Percentiles rank a stretch among this genome's conserved stretches.
These are phyloP conservation scores for Lepisosteus oculatus DNA, from an alignment of 2,113 vertebrate species.

Conservation along the genomic window DNA sequence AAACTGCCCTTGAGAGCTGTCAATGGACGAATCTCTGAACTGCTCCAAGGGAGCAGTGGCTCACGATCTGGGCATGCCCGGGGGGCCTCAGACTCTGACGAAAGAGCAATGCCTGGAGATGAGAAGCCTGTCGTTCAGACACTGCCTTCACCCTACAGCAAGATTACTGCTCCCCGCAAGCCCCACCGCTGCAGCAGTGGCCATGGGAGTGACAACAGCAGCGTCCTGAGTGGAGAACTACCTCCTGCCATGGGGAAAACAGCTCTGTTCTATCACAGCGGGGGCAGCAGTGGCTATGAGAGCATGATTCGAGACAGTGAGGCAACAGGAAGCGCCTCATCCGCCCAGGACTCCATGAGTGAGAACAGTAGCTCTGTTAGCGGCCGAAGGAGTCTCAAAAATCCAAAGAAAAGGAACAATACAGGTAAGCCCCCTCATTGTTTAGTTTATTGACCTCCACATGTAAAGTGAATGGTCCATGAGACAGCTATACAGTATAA, in stretches of 20 bases:
- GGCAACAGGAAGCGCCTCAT: slow-evolving; percentile 91
- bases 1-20: slow-evolving; percentile 87
- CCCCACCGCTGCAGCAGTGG: slow-evolving; percentile 95
- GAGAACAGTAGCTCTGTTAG: slow-evolving; percentile 89
- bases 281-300: slow-evolving; percentile 95
- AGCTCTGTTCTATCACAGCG: slow-evolving; percentile 93
- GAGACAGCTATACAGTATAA: too few relatives aligned
- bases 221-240: slow-evolving; percentile 91
- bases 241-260: slow-evolving; percentile 97
- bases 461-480: too few relatives aligned
- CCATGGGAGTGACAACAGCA: slow-evolving; percentile 96
- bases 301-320: slow-evolving; percentile 97
- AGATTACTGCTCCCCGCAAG: slow-evolving; percentile 89
- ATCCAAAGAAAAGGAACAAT: slow-evolving; percentile 84
- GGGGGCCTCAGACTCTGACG: slow-evolving; percentile 53
- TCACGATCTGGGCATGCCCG: slow-evolving; percentile 58
- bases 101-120: slow-evolving; percentile 52
- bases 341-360: slow-evolving; percentile 91
- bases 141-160: slow-evolving; percentile 95
- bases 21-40: slow-evolving; percentile 90
- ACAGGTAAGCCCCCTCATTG: slow-evolving; percentile 64
- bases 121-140: slow-evolving; percentile 72
- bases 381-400: slow-evolving; percentile 83
- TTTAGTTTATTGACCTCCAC: too few relatives aligned
- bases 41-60: slow-evolving; percentile 77